phyloP scores from a whole-genome alignment of 1,140 invertebrate genomes.

The Cydia amplana region DNA sequence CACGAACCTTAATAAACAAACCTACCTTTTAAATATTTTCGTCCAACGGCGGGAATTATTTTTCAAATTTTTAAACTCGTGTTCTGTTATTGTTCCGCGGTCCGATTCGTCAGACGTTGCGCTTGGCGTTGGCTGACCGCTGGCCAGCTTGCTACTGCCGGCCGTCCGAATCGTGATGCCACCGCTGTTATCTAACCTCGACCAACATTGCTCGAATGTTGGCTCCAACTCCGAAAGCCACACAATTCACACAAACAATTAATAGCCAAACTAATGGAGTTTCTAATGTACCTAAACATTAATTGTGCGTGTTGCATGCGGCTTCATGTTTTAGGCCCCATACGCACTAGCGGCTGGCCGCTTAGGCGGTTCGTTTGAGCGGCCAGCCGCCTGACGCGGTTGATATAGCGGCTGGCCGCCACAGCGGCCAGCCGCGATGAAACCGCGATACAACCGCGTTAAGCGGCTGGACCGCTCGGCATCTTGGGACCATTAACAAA shows the following conservation, averaged over 20 bases:
- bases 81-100: not conserved
- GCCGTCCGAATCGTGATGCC: conserved; percentile 4
- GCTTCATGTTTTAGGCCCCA: conserved; percentile 13
- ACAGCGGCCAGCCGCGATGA: too few species aligned
- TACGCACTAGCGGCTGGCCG: too few species aligned
- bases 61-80: conserved; percentile 1
- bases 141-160: conserved; percentile 10
- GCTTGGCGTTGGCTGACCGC: conserved; percentile 12
- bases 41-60: not conserved
- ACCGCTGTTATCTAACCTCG: not conserved
- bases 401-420: too few species aligned
- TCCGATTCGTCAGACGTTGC: not conserved
- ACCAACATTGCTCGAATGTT: conserved; percentile 8
- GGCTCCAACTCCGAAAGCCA: not conserved
- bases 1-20: not conserved
- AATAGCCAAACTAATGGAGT: conserved; percentile 1
- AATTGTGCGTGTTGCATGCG: not conserved
- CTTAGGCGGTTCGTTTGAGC: too few species aligned
- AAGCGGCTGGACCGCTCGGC: too few species aligned
- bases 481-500: too few species aligned
- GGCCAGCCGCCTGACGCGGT: too few species aligned
- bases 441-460: too few species aligned
- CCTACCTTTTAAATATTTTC: conserved; percentile 7
- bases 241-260: conserved; percentile 2
- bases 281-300: not conserved